Conservation (phyloP, 2,888 invertebrate species). For the Standfussiana lucernea region DNA sequence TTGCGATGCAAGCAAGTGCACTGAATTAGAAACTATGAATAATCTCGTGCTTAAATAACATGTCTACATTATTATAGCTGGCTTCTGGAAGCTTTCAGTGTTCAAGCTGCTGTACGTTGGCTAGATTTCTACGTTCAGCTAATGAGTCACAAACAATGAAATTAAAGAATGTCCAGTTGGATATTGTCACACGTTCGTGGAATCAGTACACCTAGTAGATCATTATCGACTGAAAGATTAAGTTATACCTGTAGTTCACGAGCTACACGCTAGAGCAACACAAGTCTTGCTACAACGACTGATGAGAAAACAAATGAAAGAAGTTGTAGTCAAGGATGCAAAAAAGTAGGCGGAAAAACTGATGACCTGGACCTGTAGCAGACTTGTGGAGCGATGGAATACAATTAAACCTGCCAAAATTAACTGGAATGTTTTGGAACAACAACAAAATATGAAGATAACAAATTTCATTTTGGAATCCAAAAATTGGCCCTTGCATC, state of each 20-base stretch:
- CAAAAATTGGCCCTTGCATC: constrained; percentile 25
- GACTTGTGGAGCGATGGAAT: neutral
- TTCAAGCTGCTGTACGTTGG: neutral
- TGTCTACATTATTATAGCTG: constrained; percentile 35
- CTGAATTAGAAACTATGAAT: constrained; percentile 49
- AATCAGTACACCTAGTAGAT: neutral
- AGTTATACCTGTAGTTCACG: neutral
- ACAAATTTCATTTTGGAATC: constrained; percentile 15
- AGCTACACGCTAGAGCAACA: neutral
- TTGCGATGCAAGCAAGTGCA: constrained; percentile 33
- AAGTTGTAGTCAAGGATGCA: neutral
- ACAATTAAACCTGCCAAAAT: neutral
- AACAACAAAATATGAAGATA: neutral
- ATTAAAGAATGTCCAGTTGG: neutral
- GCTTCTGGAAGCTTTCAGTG: constrained; percentile 25
- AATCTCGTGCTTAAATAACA: constrained; percentile 37
- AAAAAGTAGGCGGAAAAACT: neutral
- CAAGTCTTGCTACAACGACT: neutral
- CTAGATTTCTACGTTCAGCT: constrained; percentile 15
- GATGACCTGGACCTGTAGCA: neutral
- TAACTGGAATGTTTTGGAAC: neutral
- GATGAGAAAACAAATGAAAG: neutral
- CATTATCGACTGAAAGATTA: neutral
- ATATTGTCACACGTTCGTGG: neutral
- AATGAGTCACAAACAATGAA: neutral